Conservation (phyloP, 2,113 vertebrate species). For the Atractosteus spatula region DNA sequence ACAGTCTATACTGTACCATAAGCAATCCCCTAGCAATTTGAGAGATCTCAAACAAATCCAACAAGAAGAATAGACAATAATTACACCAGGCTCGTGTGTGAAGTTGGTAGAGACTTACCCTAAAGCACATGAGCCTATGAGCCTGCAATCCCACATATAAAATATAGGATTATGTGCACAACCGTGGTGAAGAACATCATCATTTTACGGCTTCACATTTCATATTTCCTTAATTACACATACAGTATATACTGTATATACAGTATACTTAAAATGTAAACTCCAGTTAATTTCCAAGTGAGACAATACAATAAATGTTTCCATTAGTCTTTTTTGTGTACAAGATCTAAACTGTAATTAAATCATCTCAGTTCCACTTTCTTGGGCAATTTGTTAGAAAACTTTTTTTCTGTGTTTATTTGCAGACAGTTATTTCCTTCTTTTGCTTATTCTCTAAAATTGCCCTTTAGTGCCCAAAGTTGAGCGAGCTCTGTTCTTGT, state of each 20-base stretch:
- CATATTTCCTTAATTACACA: conserved; percentile 24
- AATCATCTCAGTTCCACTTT: conserved; percentile 39
- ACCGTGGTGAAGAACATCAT: too few relatives aligned
- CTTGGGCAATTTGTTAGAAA: conserved; percentile 35
- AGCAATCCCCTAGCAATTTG: too few relatives aligned
- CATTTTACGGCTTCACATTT: too few relatives aligned
- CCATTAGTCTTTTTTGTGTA: conserved; percentile 5
- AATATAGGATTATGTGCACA: too few relatives aligned
- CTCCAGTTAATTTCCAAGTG: conserved; percentile 21
- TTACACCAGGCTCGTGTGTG: too few relatives aligned
- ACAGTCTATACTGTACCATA: too few relatives aligned
- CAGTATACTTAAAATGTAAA: conserved; percentile 24
- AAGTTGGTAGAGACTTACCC: too few relatives aligned
- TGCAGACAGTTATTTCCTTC: conserved; percentile 16
- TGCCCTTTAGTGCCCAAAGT: conserved; percentile 33
- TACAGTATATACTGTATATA: too few relatives aligned
- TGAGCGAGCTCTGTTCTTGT: conserved; percentile 38
- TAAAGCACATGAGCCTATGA: too few relatives aligned
- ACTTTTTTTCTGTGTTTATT: conserved; percentile 19
- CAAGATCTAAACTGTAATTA: conserved; percentile 29
- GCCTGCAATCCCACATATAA: too few relatives aligned
- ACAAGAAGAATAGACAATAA: too few relatives aligned
- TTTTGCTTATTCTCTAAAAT: conserved; percentile 7
- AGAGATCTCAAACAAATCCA: too few relatives aligned
- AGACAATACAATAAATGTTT: conserved; percentile 21